Conservation (phyloP, 35 echinoderm and acorn worm species). For the Apostichopus japonicus region DNA sequence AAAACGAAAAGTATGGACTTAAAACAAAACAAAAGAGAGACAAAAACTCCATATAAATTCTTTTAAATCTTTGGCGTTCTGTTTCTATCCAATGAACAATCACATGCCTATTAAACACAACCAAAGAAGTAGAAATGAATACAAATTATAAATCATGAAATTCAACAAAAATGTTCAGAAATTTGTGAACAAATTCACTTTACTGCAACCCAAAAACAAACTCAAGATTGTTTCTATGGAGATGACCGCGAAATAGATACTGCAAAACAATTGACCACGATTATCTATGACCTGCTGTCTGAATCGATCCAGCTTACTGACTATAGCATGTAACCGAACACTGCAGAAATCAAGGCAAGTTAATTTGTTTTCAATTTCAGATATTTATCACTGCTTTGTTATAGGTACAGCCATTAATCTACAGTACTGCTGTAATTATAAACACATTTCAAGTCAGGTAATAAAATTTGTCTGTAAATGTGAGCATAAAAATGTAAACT, state of each 20-base stretch:
- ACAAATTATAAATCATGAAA: background rate
- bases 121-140: constrained; percentile 1
- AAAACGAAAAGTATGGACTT: background rate
- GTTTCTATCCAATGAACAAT: background rate
- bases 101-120: background rate
- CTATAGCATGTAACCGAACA: background rate
- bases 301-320: background rate
- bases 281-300: too few relatives aligned
- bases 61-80: background rate
- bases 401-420: too few relatives aligned
- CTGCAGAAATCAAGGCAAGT: background rate
- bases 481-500: too few relatives aligned
- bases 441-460: too few relatives aligned
- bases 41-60: background rate
- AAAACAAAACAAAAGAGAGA: background rate
- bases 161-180: background rate
- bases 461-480: too few relatives aligned
- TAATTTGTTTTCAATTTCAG: too few relatives aligned
- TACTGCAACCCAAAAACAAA: background rate
- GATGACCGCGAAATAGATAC: background rate
- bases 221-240: too few relatives aligned
- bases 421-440: too few relatives aligned
- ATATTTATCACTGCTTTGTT: too few relatives aligned
- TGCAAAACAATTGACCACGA: background rate
- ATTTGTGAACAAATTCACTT: background rate